Evolutionary conservation across 2,113 vertebrate species (phyloP), one percentile per base, ranked within the genome.

Genomic region (Heloderma charlesbogerti): DNA sequence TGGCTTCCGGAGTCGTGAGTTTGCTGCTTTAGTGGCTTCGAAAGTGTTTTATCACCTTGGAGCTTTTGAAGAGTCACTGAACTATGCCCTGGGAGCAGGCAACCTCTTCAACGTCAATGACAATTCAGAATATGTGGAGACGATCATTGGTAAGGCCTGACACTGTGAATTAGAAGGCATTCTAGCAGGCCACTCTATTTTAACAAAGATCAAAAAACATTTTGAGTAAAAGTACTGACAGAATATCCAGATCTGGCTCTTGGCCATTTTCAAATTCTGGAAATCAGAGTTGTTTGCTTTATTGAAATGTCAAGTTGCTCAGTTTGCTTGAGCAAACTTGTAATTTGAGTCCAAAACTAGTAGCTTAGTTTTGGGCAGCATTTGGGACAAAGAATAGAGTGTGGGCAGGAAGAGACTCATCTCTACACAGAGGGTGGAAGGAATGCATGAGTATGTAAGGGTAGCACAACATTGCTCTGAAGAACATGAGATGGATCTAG

Each of bases 11-110:
- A 99, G 99, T 96, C 97, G 99, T 86, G 97, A 98, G 89, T 99
- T 99, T 97, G 99, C 99, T 34, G 99, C 99, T 16, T 96, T 99
- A 40, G 99, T 99, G 96, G 99, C 99, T 57, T 99, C 99, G 20
- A 99, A 99, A 97, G 99, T 99, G 80, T 99, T 99, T 95, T 99
- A 99, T 94, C 99, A 99, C 92, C 97, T 99, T 13, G 99, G 99
- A 79, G 99, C 99, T 72, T 99, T 99, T 97, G 99, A 99, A 93
- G 99, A 99, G 79, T 99, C 99, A 0, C 96, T 99, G 92, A 99
- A 99, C 95, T 99, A 99, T 81, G 99, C 99, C 54, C 97, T 99
- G 88, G 99, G 99, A 93, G 99, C 99, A 87, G 99, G 99, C 89
- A 99, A 99, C 94, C 99, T 99, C 90, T 99, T 99, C 97, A 99